Evolutionary conservation across 2,888 invertebrate genomes (phyloP), one percentile per base, ranked within the genome.

Genomic region (Phania funesta): DNA sequence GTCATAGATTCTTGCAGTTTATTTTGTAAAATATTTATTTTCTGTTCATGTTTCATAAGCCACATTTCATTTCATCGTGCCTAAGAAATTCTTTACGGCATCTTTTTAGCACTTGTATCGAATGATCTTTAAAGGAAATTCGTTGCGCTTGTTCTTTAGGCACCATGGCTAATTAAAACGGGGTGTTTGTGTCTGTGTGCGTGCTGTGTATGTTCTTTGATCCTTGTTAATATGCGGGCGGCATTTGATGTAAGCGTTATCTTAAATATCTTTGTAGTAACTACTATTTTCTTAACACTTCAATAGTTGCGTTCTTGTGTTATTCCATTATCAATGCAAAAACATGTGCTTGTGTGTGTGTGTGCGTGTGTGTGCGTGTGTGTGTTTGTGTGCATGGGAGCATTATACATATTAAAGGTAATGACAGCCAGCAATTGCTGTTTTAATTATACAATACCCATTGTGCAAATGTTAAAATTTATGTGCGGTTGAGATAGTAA

Each of bases 391-490:
- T 50, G 38, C 64, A 64, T 54, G 48, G 60, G 62, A 11, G n/a
- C 35, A 38, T 65, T 75, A 62, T 67, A 54, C 16, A 64, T 52
- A 52, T 76, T 64, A 38, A 81, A 81, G 77, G 71, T 81, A 81
- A 71, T 62, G 77, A 62, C 56, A 68, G 52, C 48, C 62, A 75
- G 54, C 48, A 68, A 48, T 71, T 65, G 75, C 41, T 67, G n/a
- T 68, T 81, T 81, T 74, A 81, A 77, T 81, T 74, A 82, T 20
- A 64, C 77, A 82, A 64, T 64, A 44, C 62, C 62, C 58, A 75
- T 70, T 82, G 82, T 82, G 82, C 82, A 78, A 82, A 82, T 78
- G 82, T 70, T 78, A 71, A 71, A 82, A 82, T 82, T 82, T 82
- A 82, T 78, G 74, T 74, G 74, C 74, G 76, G 78, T 77, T 77